Base-by-base conservation (phyloP, 2,888 invertebrate species). In the Deilephila porcellus region DNA sequence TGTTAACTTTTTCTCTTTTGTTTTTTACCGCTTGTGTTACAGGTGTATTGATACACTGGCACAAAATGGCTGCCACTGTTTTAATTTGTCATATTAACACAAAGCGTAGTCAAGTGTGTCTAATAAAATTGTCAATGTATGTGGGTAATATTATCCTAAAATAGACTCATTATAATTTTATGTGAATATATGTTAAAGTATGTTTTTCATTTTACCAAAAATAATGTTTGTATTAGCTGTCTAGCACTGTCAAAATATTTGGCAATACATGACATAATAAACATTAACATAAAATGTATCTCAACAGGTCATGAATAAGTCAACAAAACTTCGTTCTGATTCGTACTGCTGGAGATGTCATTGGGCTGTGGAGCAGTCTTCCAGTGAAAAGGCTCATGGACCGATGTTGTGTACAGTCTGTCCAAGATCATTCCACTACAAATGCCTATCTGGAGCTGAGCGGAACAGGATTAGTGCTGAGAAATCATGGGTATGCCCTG, bases 261-360 rank as follows among this genome's bases (percentile, higher is more conserved):
- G 4, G 5, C 4, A 56, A 56, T 56, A 56, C 7, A n/a, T 14
- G 56, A 56, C 7, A n/a, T n/a, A 1, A 4, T 56, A 29, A 32
- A 29, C 14, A 62, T 29, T 63, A 17, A 17, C 32, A 60, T 60
- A 32, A 11, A 29, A 25, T 73, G 25, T 70, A 72, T 71, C 76
- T 78, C 75, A 72, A 1, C 81, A 92, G 91, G 74, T 76, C 72
- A 71, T 74, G 74, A 85, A 85, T 1, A 85, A 83, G n/a, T 74
- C 70, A 14, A 84, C 80, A 64, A 93, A 90, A 78, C 82, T 91
- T 1, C 85, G 95, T 34, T 95, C 95, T 85, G 98, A 98, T 89
- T 95, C 96, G 20, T 99, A 97, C 89, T 99, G 99, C 90, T 99
- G 99, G 98, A 95, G 97, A 77, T 99, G 99, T 84, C 98, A 98